Base-by-base conservation (phyloP, 1,140 invertebrate genomes). In the Stenopsyche tienmushanensis region DNA sequence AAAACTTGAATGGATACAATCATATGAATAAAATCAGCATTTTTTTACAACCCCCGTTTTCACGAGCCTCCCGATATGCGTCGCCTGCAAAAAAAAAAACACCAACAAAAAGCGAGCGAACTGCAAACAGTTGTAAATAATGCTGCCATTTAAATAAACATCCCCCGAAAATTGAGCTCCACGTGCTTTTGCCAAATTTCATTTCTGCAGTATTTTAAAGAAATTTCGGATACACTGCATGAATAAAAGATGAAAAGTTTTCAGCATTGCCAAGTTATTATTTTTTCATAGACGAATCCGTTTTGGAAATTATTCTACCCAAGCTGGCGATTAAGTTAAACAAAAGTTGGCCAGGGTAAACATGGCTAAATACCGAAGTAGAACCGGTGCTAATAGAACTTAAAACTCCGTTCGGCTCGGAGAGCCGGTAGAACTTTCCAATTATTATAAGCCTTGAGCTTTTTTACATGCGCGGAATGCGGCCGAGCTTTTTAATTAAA, bases 401-500 rank as follows among this genome's bases (percentile, higher is more conserved):
- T 52, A 52, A 52, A 52, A 52, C 23, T n/a, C 54, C 10, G 26
- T 60, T 47, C 41, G 15, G 21, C 8, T 18, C 17, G 44, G 3
- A 45, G 44, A 50, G 39, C 34, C 18, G 15, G 20, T 34, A 13
- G 44, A 47, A 47, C 10, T 47, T 47, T 47, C 44, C 44, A 47
- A 47, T 47, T 47, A 47, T 47, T 47, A 47, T 47, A 47, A 47
- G 44, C 49, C 49, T 3, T 34, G 29, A 53, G 20, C 23, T 41
- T 63, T 63, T 63, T 67, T 63, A 10, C 60, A 29, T 53, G 47
- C 10, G 44, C 25, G 42, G 26, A 67, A 57, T 58, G 44, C 53
- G 42, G 21, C 25, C 57, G 60, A 54, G 64, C 60, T 66, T 70
- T 70, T 70, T 70, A 66, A 70, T 70, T 70, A 70, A 70, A 70